Conservation (phyloP, 2,888 invertebrate species). For the Chymomyza fuscimana region DNA sequence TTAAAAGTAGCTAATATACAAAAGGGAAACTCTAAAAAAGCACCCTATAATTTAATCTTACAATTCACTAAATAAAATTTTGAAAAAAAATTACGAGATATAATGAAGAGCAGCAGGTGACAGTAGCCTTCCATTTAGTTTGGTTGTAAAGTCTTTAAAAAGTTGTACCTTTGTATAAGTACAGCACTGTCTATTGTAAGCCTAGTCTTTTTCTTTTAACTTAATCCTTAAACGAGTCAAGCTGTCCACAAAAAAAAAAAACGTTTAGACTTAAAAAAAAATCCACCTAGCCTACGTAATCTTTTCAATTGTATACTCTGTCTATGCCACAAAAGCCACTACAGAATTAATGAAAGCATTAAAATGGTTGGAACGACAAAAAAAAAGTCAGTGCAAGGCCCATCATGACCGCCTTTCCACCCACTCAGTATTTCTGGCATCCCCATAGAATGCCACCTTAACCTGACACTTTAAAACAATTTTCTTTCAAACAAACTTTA, state of each 20-base stretch:
- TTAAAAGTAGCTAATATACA: too few species aligned
- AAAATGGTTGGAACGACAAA: background rate
- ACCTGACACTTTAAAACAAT: slow-evolving; percentile 45
- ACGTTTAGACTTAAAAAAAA: background rate
- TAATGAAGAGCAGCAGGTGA: too few species aligned
- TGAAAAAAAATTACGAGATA: too few species aligned
- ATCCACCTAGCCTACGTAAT: background rate
- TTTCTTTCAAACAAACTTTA: slow-evolving; percentile 47
- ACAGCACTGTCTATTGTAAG: background rate
- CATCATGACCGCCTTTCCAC: background rate
- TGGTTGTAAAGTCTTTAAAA: background rate
- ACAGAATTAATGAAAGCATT: slow-evolving; percentile 40
- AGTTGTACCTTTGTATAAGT: too few species aligned
- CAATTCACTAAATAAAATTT: too few species aligned
- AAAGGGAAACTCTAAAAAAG: too few species aligned
- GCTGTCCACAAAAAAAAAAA: background rate
- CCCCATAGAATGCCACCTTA: background rate
- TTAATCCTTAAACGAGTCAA: background rate
- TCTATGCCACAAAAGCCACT: slow-evolving; percentile 14
- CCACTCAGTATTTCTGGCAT: background rate
- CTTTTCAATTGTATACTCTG: background rate
- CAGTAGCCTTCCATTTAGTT: too few species aligned
- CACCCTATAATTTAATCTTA: too few species aligned
- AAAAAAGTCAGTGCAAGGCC: slow-evolving; percentile 9
- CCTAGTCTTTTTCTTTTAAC: background rate